Percentiles rank a stretch among this genome's conserved stretches.
Evolutionary conservation across 2,113 vertebrate genomes (phyloP).

Genomic region (Poecilia latipinna): DNA sequence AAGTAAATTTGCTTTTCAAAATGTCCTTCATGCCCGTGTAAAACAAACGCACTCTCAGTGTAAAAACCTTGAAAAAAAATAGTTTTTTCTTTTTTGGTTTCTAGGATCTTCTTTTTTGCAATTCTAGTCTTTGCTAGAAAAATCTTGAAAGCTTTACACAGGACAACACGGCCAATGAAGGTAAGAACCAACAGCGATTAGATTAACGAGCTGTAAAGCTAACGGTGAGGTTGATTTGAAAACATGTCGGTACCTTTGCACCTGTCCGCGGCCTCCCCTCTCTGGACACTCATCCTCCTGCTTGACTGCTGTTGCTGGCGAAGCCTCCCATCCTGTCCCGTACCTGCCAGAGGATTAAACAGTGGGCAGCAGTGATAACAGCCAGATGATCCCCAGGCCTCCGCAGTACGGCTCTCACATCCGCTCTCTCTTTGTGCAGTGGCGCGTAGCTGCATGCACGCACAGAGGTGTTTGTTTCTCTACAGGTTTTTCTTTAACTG

Average conservation of each 20-base stretch:
- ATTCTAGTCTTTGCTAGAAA: background rate
- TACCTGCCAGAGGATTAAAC: slow-evolving; percentile 56
- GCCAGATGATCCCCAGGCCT: slow-evolving; percentile 42
- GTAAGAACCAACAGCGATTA: no score
- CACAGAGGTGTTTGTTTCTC: slow-evolving; percentile 1
- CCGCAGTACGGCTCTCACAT: slow-evolving; percentile 17
- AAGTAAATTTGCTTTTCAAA: background rate
- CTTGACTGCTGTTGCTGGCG: slow-evolving; percentile 13
- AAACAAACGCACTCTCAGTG: background rate
- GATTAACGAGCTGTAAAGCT: background rate
- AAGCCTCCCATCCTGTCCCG: slow-evolving; percentile 20
- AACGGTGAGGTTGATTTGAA: background rate
- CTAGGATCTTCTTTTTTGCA: background rate
- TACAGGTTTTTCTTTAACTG: background rate
- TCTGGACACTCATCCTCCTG: background rate
- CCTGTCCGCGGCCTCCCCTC: background rate
- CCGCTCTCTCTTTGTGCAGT: background rate
- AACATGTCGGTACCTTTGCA: background rate
- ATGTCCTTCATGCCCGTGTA: background rate
- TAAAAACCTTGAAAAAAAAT: background rate
- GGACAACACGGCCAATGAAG: background rate
- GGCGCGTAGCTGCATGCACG: background rate
- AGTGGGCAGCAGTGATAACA: slow-evolving; percentile 55
- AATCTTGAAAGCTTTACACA: background rate
- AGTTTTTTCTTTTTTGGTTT: background rate